Conservation (phyloP, 2,113 vertebrate species). For the Engraulis encrasicolus region DNA sequence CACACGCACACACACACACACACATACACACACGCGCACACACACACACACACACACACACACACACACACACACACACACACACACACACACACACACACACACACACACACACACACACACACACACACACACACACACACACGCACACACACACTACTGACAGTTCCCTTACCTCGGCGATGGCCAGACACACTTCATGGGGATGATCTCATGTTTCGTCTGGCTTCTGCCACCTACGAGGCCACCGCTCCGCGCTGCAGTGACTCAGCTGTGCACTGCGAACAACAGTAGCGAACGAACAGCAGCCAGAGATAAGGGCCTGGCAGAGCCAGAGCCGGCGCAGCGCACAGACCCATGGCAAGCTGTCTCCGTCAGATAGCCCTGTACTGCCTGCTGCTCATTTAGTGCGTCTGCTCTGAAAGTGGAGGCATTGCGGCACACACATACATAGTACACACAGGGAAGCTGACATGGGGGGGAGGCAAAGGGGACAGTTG, state of each 20-base stretch:
- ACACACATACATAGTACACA: too few relatives aligned
- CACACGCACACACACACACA: conserved; percentile 4
- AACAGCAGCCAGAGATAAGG: conserved; percentile 2
- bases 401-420: background rate
- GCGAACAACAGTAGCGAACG: background rate
- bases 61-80: too few relatives aligned
- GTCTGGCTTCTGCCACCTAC: conserved; percentile 10
- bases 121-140: too few relatives aligned
- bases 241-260: background rate
- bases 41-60: conserved; percentile 23
- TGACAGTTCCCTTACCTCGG: background rate
- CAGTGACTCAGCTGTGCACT: background rate
- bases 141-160: too few relatives aligned
- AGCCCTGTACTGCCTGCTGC: background rate
- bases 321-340: background rate
- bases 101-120: too few relatives aligned
- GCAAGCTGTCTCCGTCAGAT: background rate
- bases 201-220: conserved; percentile 38
- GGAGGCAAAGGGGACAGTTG: too few relatives aligned
- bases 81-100: too few relatives aligned
- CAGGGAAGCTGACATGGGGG: too few relatives aligned
- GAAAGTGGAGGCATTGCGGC: too few relatives aligned
- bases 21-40: background rate
- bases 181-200: conserved; percentile 19
- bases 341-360: background rate